phyloP scores from a whole-genome alignment of 2,888 invertebrate genomes.

The Tetranychus piercei region DNA sequence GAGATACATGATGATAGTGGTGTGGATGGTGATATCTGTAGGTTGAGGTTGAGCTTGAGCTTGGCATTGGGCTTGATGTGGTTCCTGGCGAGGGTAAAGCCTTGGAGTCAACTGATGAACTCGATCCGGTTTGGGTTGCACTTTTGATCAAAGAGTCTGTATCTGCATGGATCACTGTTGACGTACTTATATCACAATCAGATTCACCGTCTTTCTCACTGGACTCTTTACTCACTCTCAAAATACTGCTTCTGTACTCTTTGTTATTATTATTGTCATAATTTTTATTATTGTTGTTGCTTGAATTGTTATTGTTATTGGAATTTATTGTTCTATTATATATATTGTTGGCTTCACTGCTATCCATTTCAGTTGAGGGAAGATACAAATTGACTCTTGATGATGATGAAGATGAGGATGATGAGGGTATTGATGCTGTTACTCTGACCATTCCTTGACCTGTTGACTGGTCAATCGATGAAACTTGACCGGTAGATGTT shows the following conservation, averaged over 20 bases:
- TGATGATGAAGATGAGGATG: conserved; percentile 9
- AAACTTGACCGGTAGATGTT: neutral
- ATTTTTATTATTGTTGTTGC: neutral
- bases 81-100: neutral
- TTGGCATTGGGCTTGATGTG: conserved; percentile 3
- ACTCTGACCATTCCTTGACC: neutral
- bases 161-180: conserved; percentile 25
- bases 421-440: neutral
- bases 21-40: conserved; percentile 18
- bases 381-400: neutral
- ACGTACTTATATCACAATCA: conserved; percentile 24
- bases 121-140: neutral
- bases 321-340: too few species aligned
- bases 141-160: conserved; percentile 20
- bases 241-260: too few species aligned
- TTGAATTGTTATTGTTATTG: neutral
- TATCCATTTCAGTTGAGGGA: too few species aligned
- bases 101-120: neutral
- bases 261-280: neutral
- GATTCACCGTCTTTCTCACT: conserved; percentile 19
- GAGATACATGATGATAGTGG: conserved; percentile 21
- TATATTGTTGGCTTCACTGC: too few species aligned
- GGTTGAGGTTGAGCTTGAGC: neutral
- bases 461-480: too few species aligned
- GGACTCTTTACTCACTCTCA: neutral